Evolutionary conservation across 2,113 vertebrate genomes (phyloP).

Genomic region (Deroptyus accipitrinus): DNA sequence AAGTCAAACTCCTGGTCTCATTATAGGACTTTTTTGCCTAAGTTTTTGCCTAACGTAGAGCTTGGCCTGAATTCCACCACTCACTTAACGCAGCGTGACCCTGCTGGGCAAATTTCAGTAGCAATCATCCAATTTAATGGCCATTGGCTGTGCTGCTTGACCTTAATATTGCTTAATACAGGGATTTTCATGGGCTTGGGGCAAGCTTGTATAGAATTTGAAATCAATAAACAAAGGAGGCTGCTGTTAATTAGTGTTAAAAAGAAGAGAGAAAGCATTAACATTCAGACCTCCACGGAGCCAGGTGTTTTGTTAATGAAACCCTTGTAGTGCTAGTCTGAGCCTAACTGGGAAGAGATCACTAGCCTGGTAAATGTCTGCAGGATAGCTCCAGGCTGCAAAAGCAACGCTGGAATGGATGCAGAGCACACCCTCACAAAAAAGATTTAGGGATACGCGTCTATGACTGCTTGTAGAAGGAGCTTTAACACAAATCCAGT

Average conservation of each 20-base stretch:
- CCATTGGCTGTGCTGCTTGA: background rate
- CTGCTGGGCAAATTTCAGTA: constrained; percentile 14
- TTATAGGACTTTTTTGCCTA: background rate
- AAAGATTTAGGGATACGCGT: background rate
- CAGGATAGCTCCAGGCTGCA: background rate
- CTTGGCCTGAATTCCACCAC: constrained; percentile 27
- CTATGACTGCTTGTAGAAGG: rapidly evolving
- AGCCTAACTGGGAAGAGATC: background rate
- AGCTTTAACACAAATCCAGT: background rate
- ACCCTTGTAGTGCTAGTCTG: background rate
- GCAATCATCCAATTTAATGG: constrained; percentile 31
- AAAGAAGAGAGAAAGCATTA: background rate
- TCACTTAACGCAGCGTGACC: background rate
- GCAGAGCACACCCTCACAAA: background rate
- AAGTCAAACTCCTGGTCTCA: constrained; percentile 15
- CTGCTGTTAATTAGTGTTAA: background rate
- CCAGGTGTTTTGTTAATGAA: background rate
- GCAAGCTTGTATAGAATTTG: background rate
- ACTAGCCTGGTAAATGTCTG: background rate
- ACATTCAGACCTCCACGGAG: background rate
- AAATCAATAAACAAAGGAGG: constrained; percentile 5
- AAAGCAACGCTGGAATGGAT: background rate
- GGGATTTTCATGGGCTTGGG: background rate
- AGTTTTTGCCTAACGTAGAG: background rate
- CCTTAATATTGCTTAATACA: background rate